phyloP scores from a whole-genome alignment of 1,140 invertebrate genomes.

The Euura lappo region DNA sequence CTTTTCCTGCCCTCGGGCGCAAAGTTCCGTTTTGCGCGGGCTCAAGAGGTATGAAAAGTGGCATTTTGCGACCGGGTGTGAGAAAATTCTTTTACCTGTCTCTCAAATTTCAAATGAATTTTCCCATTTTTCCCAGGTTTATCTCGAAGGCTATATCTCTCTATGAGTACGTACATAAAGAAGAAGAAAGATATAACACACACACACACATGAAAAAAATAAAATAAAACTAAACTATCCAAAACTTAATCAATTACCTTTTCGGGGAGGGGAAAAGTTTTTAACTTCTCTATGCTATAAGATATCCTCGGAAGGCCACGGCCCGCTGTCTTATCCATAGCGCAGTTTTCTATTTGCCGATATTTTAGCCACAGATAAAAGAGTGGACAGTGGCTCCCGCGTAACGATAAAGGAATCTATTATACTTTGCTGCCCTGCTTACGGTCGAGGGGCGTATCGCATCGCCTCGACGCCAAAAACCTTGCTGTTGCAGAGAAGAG shows the following conservation, averaged over 20 bases:
- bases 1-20: too few species aligned
- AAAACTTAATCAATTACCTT: constrained; percentile 11
- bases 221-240: not conserved
- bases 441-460: not conserved
- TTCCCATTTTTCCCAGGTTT: too few species aligned
- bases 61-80: too few species aligned
- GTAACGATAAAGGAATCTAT: constrained; percentile 48
- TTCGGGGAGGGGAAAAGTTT: constrained; percentile 15
- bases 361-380: constrained; percentile 43
- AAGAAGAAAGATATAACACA: too few species aligned
- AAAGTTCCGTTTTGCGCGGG: too few species aligned
- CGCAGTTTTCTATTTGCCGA: constrained; percentile 41
- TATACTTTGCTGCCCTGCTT: constrained; percentile 15
- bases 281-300: not conserved
- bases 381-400: constrained; percentile 14
- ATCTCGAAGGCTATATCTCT: too few species aligned
- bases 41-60: too few species aligned
- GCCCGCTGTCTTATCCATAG: not conserved
- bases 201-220: not conserved
- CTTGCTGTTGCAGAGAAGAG: too few species aligned
- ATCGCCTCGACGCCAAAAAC: too few species aligned
- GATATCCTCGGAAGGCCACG: not conserved
- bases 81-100: too few species aligned
- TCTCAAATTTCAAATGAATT: too few species aligned
- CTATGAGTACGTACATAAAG: too few species aligned